Base-by-base conservation (phyloP, 2,888 invertebrate species). In the Drosophila suboccidentalis region DNA sequence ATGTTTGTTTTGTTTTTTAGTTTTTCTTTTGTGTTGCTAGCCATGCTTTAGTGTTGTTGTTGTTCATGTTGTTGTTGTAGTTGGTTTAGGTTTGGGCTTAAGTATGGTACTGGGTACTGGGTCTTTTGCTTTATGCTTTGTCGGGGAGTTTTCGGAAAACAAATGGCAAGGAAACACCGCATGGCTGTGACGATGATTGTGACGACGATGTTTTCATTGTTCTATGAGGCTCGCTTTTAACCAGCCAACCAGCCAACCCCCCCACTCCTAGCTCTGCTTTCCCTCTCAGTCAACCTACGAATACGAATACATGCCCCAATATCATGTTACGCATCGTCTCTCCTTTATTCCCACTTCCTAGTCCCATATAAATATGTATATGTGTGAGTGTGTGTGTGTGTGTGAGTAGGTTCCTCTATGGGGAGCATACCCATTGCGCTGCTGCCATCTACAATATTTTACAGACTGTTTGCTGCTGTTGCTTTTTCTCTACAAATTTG, bases 181-280 rank as follows among this genome's bases (percentile, higher is more conserved):
- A 88, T 88, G 83, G 83, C 83, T 87, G 86, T 86, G 89, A 84
- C 83, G 89, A 88, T 86, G 89, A 84, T 88, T 84, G 89, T 88
- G 87, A 88, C 89, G 83, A 84, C 83, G 78, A 86, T 84, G 89
- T 83, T 88, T 83, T 84, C 87, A 88, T 84, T 84, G 87, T 88
- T 88, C 83, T 86, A 70, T 88, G 75, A 82, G 71, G 74, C 86
- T 82, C 70, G 71, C 51, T 63, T 51, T 62, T 36, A 44, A 43
- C 36, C 36, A 17, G 9, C 38, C 46, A 38, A 22, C 22, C 22
- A 22, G 4, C 22, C 22, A 22, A 15, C 55, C 19, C 17, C 17
- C 22, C 34, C 53, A 32, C 13, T 15, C 59, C 29, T 29, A 29
- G 36, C 26, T 15, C 44, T 2, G 2, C 10, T 17, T 34, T 2